phyloP scores from a whole-genome alignment of 2,113 vertebrate species.

The Pelmatolapia mariae region DNA sequence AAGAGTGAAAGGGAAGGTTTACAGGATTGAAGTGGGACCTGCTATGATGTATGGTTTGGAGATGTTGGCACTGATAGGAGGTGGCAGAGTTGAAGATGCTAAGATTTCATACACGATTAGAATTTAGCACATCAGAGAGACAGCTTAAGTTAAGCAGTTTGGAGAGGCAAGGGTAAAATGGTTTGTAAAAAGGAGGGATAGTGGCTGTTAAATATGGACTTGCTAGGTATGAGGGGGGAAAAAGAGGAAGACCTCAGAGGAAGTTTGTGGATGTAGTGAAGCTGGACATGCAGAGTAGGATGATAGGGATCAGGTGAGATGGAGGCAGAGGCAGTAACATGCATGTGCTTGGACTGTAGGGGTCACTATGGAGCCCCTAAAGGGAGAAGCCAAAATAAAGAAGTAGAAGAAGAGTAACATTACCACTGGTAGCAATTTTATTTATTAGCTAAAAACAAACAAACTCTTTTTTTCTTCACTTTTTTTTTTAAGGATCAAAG shows the following conservation, averaged over 20 bases:
- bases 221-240: fast-evolving
- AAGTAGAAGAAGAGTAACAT: not conserved
- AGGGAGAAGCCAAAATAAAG: not conserved
- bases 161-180: not conserved
- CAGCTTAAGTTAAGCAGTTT: not conserved
- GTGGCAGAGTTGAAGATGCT: not conserved
- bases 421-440: not conserved
- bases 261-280: not conserved
- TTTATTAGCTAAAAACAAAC: not conserved
- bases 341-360: not conserved
- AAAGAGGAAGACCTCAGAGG: not conserved
- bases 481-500: not conserved
- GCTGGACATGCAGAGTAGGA: not conserved
- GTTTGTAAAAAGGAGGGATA: not conserved
- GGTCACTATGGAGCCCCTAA: not conserved
- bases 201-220: not conserved
- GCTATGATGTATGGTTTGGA: not conserved
- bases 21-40: not conserved
- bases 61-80: not conserved
- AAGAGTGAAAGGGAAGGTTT: not conserved
- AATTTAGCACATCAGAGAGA: not conserved
- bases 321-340: not conserved
- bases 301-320: not conserved
- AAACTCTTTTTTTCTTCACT: not conserved
- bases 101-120: not conserved